Evolutionary conservation across 2,888 invertebrate species (phyloP).

Genomic region (Heteropelma amictum): DNA sequence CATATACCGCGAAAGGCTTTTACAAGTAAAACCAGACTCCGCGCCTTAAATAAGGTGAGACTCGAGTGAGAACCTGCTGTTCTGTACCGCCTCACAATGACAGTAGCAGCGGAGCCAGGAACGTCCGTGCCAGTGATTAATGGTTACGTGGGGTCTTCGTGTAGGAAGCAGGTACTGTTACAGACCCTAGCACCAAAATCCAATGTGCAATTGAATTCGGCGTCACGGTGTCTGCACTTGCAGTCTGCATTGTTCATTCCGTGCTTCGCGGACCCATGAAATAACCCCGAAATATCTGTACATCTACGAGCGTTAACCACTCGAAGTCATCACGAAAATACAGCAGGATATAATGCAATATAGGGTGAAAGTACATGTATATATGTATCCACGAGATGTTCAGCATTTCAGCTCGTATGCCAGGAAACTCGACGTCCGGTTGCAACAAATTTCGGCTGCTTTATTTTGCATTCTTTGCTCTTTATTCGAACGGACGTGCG

Average conservation of each 20-base stretch:
- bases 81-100: conserved; percentile 14
- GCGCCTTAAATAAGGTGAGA: background rate
- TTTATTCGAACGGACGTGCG: conserved; percentile 32
- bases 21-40: background rate
- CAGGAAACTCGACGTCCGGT: conserved; percentile 56
- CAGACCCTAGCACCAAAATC: conserved; percentile 32
- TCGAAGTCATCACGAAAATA: no score
- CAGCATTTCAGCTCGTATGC: conserved; percentile 48
- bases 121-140: conserved; percentile 56
- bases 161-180: conserved; percentile 14
- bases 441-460: conserved; percentile 42
- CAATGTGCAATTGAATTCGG: conserved; percentile 58
- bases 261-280: conserved; percentile 52
- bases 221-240: conserved; percentile 65
- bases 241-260: conserved; percentile 63
- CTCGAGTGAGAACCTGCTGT: conserved; percentile 22
- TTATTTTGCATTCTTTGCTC: conserved; percentile 28
- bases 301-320: no score
- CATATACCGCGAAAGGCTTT: background rate
- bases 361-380: background rate
- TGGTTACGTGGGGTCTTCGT: conserved; percentile 37
- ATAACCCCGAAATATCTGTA: conserved; percentile 49
- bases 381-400: conserved; percentile 45
- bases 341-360: background rate
- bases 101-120: conserved; percentile 35